Evolutionary conservation across 2,888 invertebrate species (phyloP), one percentile per base, ranked within the genome.

Genomic region (Clitarchus hookeri): DNA sequence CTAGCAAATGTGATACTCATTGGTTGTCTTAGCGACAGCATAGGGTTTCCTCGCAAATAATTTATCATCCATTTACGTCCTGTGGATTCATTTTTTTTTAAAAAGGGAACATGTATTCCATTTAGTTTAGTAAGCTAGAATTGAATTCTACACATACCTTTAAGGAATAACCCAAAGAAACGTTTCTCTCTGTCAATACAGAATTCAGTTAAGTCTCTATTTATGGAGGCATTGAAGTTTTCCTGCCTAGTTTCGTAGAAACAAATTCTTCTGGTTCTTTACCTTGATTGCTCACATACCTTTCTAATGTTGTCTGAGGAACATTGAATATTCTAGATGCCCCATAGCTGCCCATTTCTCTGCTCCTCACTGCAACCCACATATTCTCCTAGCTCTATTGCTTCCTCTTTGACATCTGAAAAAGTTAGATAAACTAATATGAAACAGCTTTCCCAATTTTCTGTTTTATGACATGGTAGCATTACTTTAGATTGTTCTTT

Each of bases 401-500:
- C 48, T 84, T 84, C 23, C 48, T 84, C 26, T 25, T 53, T 44
- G 84, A 53, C 84, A 84, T 84, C 84, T 84, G 13, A 44, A 84
- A 27, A n/a, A n/a, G n/a, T n/a, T n/a, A n/a, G n/a, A n/a, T n/a
- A n/a, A n/a, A n/a, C n/a, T n/a, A n/a, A n/a, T n/a, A n/a, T n/a
- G n/a, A n/a, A n/a, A n/a, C n/a, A n/a, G n/a, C n/a, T n/a, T n/a
- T n/a, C n/a, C n/a, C n/a, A n/a, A n/a, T n/a, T n/a, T n/a, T n/a
- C n/a, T n/a, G n/a, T n/a, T n/a, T n/a, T n/a, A n/a, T n/a, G n/a
- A n/a, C n/a, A n/a, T n/a, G n/a, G n/a, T n/a, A n/a, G n/a, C n/a
- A n/a, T n/a, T n/a, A n/a, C n/a, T n/a, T n/a, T n/a, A n/a, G n/a
- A n/a, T n/a, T n/a, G n/a, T n/a, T n/a, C n/a, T n/a, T n/a, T n/a